These are phyloP conservation scores for Ecdyonurus torrentis DNA, from an alignment of 2,888 invertebrate species.

Conservation along the genomic window DNA sequence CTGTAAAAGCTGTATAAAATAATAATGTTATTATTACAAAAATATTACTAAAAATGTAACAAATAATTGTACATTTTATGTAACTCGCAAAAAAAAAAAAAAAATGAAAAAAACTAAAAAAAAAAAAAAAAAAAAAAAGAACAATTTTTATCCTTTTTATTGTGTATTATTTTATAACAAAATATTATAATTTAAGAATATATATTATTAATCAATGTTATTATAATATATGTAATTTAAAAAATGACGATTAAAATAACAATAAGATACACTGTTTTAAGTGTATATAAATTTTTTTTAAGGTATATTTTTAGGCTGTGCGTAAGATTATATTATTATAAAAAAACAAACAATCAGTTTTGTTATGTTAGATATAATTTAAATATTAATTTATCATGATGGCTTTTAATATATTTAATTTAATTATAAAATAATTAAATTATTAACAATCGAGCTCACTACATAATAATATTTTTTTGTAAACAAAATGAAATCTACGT, in stretches of 20 bases:
- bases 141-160: neutral
- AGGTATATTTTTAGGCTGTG: neutral
- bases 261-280: neutral
- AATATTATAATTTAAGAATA: neutral
- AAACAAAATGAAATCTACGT: no score
- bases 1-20: neutral
- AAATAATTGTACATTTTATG: neutral
- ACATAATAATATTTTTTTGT: neutral
- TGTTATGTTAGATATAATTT: no score
- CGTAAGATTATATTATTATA: no score
- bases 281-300: neutral
- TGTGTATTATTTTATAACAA: no score
- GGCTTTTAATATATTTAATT: no score
- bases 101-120: no score
- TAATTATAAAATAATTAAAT: neutral
- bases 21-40: neutral
- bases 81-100: no score
- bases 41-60: neutral
- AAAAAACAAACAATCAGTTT: no score
- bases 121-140: neutral
- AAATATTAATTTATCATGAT: no score
- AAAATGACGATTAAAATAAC: neutral
- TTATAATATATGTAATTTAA: neutral
- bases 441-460: neutral
- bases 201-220: neutral